Percentiles rank a stretch among this genome's conserved stretches.
Conservation (phyloP, 2,113 vertebrate genomes). For the Hystrix brachyura region DNA sequence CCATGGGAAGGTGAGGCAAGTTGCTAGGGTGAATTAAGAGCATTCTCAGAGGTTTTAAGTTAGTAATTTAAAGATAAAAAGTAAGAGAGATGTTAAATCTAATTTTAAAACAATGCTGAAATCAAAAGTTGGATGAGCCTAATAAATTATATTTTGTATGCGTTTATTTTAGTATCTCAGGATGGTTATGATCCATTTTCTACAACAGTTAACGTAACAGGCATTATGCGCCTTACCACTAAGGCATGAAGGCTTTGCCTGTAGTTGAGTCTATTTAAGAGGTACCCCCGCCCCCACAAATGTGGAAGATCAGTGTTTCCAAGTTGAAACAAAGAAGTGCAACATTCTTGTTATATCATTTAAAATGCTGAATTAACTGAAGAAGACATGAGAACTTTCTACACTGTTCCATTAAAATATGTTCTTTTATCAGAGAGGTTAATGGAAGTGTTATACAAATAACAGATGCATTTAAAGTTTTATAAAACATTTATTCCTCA, state of each 20-base stretch:
- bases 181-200: not conserved
- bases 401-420: not conserved
- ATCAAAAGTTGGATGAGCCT: not conserved
- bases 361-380: not conserved
- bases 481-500: not conserved
- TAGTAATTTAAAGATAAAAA: not conserved
- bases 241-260: not conserved
- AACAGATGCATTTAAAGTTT: not conserved
- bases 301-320: not conserved
- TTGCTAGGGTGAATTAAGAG: not conserved
- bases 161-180: slow-evolving; percentile 10
- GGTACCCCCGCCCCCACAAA: not conserved
- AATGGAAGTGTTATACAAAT: slow-evolving; percentile 8
- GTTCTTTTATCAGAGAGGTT: not conserved
- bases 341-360: not conserved
- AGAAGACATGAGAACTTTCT: not conserved
- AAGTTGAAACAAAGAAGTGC: not conserved
- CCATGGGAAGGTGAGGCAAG: not conserved
- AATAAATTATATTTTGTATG: not conserved
- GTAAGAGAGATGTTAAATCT: not conserved
- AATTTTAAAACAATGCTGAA: not conserved
- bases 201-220: not conserved
- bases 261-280: not conserved
- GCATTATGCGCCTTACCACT: not conserved
- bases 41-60: not conserved